These are phyloP conservation scores for Okamejei kenojei DNA, from an alignment of 2,797 vertebrate genomes.

Conservation along the genomic window DNA sequence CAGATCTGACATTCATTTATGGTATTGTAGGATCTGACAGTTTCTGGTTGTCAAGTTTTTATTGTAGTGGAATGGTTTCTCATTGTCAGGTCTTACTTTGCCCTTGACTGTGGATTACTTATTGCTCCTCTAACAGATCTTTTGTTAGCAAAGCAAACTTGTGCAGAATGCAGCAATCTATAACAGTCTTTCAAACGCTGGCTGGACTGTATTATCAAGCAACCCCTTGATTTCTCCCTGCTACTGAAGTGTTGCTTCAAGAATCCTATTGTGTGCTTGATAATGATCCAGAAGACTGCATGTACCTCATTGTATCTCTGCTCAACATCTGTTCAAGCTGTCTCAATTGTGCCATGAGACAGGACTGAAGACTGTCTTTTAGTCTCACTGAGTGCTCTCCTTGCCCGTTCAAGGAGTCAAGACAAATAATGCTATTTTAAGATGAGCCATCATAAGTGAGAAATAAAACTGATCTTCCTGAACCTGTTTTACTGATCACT, in stretches of 20 bases:
- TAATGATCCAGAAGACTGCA: constrained; percentile 22
- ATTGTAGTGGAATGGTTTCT: neutral
- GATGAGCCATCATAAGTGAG: neutral
- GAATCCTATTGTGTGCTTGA: constrained; percentile 11
- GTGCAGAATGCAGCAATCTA: neutral
- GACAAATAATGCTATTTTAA: neutral
- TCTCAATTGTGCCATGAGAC: neutral
- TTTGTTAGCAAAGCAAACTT: neutral
- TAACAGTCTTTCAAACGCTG: neutral
- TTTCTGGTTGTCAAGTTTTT: neutral
- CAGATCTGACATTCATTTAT: neutral
- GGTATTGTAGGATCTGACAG: neutral
- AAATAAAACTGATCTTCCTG: neutral
- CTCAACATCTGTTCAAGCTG: constrained; percentile 24
- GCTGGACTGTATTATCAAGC: neutral
- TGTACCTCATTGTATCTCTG: constrained; percentile 2
- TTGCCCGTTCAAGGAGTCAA: neutral
- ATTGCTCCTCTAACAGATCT: neutral
- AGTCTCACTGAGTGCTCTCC: neutral
- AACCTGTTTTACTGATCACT: neutral
- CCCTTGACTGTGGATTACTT: neutral
- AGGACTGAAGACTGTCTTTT: constrained; percentile 10
- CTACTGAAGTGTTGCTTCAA: neutral
- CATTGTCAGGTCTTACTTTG: neutral
- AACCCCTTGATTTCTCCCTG: constrained; percentile 13